phyloP scores from a whole-genome alignment of 2,888 invertebrate species.

The Macrophya alboannulata region DNA sequence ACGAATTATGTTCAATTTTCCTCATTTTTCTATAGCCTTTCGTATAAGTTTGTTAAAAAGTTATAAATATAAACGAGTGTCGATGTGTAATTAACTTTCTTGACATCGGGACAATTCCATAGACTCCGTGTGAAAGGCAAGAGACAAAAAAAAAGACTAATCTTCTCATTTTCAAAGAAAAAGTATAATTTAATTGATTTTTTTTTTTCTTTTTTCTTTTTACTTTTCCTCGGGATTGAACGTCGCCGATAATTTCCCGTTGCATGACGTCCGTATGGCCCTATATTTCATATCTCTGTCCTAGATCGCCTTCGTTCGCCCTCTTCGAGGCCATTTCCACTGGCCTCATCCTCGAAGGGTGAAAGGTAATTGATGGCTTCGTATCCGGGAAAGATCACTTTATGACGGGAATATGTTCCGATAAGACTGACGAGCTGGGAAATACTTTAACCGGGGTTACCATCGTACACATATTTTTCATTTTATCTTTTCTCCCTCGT shows the following conservation, averaged over 20 bases:
- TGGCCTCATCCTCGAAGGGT: slow-evolving; percentile 49
- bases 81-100: background rate
- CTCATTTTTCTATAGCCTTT: background rate
- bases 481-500: background rate
- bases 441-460: slow-evolving; percentile 33
- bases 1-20: too few species aligned
- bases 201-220: background rate
- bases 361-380: slow-evolving; percentile 55
- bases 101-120: too few species aligned
- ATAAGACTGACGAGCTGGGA: slow-evolving; percentile 52
- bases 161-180: background rate
- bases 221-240: background rate
- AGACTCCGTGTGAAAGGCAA: background rate
- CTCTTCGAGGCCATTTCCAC: slow-evolving; percentile 24
- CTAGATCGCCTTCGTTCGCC: slow-evolving; percentile 41
- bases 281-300: slow-evolving; percentile 49
- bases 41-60: background rate
- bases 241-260: slow-evolving; percentile 28
- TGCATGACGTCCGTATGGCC: slow-evolving; percentile 42
- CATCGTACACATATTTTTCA: slow-evolving; percentile 23
- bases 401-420: slow-evolving; percentile 51
- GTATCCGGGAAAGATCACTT: slow-evolving; percentile 48
- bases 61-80: background rate
- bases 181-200: slow-evolving; percentile 21
- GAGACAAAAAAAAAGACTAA: background rate